phyloP scores from a whole-genome alignment of 2,797 vertebrate genomes.

The Poecilia velifera region DNA sequence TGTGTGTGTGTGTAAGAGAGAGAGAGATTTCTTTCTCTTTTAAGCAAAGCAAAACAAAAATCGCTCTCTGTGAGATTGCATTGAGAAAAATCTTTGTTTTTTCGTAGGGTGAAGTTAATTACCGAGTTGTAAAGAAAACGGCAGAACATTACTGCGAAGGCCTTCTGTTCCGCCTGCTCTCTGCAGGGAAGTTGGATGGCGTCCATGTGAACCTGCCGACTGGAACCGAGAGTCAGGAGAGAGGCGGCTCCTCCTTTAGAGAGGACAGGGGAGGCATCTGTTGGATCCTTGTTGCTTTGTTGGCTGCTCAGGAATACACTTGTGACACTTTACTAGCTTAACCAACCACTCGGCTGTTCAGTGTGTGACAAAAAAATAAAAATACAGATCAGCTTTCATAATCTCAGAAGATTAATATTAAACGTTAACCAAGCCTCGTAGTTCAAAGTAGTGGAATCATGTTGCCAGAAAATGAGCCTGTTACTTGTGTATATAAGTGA shows the following conservation, averaged over 20 bases:
- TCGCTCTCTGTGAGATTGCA: conserved; percentile 58
- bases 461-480: neutral
- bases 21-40: conserved; percentile 35
- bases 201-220: conserved; percentile 73
- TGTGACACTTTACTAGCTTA: conserved; percentile 17
- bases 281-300: conserved; percentile 43
- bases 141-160: conserved; percentile 67
- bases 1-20: neutral
- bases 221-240: conserved; percentile 55
- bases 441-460: neutral
- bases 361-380: neutral
- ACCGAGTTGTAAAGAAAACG: conserved; percentile 66
- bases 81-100: conserved; percentile 68
- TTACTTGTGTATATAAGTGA: neutral
- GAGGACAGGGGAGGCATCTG: conserved; percentile 39
- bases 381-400: neutral
- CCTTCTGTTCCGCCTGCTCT: conserved; percentile 68
- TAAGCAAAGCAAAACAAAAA: conserved; percentile 66
- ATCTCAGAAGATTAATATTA: neutral
- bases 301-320: conserved; percentile 39
- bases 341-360: neutral
- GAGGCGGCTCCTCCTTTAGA: conserved; percentile 48
- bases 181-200: conserved; percentile 65
- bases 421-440: neutral
- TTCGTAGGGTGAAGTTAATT: conserved; percentile 71